A percentile compares a stretch with the other conserved stretches of the same genome.
phyloP scores from a whole-genome alignment of 2,113 vertebrate genomes.

The Gopherus flavomarginatus region DNA sequence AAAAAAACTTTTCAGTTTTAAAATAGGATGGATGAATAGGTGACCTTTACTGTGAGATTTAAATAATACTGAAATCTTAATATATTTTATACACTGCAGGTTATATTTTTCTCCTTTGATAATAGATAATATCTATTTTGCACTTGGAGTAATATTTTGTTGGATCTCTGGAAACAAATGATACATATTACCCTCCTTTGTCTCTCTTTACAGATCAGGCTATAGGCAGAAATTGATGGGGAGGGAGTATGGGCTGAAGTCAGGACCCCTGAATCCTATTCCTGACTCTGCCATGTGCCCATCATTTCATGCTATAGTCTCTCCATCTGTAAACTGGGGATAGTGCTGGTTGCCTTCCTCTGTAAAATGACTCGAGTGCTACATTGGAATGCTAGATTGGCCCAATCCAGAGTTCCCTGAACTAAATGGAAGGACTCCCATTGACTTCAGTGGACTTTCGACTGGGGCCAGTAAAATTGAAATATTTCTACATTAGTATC shows the following conservation, averaged over 20 bases:
- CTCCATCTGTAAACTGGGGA: not conserved
- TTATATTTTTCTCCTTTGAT: not conserved
- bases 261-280: no score
- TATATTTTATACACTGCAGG: not conserved
- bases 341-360: not conserved
- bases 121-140: not conserved
- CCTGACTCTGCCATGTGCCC: not conserved
- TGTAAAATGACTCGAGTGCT: not conserved
- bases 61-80: not conserved
- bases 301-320: not conserved
- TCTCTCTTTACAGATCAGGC: not conserved
- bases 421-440: not conserved
- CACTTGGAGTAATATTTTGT: not conserved
- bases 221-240: not conserved
- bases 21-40: not conserved
- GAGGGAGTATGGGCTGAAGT: not conserved
- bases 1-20: slow-evolving; percentile 23
- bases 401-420: not conserved
- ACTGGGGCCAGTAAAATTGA: not conserved
- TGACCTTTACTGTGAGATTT: not conserved
- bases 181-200: not conserved
- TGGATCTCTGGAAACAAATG: not conserved
- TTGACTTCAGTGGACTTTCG: not conserved
- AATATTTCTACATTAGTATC: not conserved
- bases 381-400: not conserved